Conservation (phyloP, 2,113 vertebrate species). For the Mastomys natalensis region DNA sequence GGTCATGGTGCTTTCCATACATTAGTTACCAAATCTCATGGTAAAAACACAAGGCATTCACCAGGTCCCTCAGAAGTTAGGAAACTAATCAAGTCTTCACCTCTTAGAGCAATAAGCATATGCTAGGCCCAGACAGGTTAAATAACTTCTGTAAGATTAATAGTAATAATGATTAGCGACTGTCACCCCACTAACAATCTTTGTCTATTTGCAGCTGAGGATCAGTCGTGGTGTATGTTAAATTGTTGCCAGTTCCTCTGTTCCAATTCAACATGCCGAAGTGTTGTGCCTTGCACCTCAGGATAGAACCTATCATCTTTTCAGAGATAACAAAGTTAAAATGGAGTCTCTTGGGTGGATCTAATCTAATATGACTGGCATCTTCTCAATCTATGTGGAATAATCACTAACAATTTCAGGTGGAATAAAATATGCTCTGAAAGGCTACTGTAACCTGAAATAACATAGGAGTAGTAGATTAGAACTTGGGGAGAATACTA, state of each 20-base stretch:
- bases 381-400: background rate
- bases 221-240: background rate
- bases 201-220: background rate
- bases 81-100: background rate
- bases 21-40: slow-evolving; percentile 20
- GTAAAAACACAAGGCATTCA: background rate
- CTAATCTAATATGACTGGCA: background rate
- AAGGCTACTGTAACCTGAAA: background rate
- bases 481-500: background rate
- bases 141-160: background rate
- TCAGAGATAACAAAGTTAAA: background rate
- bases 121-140: background rate
- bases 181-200: background rate
- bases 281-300: background rate
- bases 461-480: background rate
- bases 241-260: background rate
- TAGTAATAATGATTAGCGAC: background rate
- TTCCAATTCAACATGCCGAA: background rate
- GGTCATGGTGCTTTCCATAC: background rate
- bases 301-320: background rate
- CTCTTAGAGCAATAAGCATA: background rate
- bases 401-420: background rate
- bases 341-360: background rate
- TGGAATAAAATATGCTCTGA: background rate
- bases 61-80: background rate